Conservation (phyloP, 2,888 invertebrate species). For the Chrysotoxum bicinctum region DNA sequence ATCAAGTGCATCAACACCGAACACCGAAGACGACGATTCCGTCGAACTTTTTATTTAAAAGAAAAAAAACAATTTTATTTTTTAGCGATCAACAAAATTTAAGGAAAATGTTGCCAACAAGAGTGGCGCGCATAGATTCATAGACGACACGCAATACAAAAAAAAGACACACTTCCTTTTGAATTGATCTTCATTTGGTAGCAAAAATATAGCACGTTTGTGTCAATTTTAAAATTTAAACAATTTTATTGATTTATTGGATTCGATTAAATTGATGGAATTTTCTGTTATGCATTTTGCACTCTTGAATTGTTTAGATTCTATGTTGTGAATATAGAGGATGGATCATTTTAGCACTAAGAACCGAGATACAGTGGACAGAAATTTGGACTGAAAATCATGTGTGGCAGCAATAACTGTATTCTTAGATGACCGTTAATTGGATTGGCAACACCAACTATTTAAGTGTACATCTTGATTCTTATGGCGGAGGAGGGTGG, state of each 20-base stretch:
- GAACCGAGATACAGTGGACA: not conserved
- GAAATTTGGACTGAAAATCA: conserved; percentile 2
- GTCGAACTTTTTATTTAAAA: conserved; percentile 20
- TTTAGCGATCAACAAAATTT: conserved; percentile 1
- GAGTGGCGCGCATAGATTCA: not conserved
- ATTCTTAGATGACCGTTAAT: conserved; percentile 67
- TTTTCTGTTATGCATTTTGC: conserved; percentile 15
- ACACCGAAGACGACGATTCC: not conserved
- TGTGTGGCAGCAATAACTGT: conserved; percentile 46
- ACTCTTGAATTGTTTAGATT: conserved; percentile 4
- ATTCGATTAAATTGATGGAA: conserved; percentile 11
- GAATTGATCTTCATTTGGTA: not conserved
- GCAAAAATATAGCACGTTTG: not conserved
- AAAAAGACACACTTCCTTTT: conserved; percentile 1
- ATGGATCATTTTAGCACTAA: conserved; percentile 48
- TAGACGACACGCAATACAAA: not conserved
- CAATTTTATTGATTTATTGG: not conserved
- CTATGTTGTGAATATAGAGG: not conserved
- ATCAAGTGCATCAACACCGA: conserved; percentile 52
- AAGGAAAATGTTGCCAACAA: conserved; percentile 22
- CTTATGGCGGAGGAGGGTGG: not conserved
- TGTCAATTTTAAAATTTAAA: not conserved
- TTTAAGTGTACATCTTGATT: not conserved
- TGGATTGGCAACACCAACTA: conserved; percentile 40
- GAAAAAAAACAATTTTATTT: not conserved